A percentile compares a stretch with the other conserved stretches of the same genome.
Evolutionary conservation across 1,140 invertebrate species (phyloP).

Genomic region (Coenobita brevimanus): DNA sequence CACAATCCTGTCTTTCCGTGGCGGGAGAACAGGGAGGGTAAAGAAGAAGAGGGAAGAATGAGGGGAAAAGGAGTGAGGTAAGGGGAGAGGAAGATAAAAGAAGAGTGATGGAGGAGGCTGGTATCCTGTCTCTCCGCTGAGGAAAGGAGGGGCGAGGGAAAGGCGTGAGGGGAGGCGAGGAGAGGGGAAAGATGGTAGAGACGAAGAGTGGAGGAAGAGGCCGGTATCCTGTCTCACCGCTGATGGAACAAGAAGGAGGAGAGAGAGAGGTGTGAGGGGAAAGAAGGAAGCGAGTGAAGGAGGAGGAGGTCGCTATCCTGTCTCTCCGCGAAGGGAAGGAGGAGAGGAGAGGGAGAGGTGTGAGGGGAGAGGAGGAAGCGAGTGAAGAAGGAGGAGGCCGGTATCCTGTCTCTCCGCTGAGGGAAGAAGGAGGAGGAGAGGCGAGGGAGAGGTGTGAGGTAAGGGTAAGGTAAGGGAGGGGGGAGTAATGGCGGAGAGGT

Average conservation of each 20-base stretch:
- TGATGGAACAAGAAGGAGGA: background rate
- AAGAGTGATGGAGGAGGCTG: too few relatives aligned
- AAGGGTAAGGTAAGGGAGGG: slow-evolving; percentile 7
- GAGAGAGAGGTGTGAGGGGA: background rate
- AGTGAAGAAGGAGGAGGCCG: slow-evolving; percentile 22
- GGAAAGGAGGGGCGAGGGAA: background rate
- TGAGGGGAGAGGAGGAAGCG: background rate
- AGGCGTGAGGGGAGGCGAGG: background rate
- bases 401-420: too few relatives aligned
- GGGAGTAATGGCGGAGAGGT: slow-evolving; percentile 32
- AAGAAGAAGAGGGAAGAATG: background rate
- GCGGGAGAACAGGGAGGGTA: background rate
- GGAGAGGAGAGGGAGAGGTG: background rate
- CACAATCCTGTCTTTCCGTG: too few relatives aligned
- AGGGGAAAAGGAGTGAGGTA: background rate
- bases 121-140: too few relatives aligned
- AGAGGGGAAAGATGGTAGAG: too few relatives aligned
- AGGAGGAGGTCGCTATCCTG: background rate
- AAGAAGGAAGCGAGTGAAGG: background rate
- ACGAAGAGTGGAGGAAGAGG: background rate
- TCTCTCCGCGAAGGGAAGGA: background rate
- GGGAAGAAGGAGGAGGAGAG: background rate
- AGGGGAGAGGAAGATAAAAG: background rate
- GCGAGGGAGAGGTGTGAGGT: background rate
- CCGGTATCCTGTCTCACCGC: too few relatives aligned